Conservation (phyloP, 2,797 vertebrate genomes). For the Cygnus olor region DNA sequence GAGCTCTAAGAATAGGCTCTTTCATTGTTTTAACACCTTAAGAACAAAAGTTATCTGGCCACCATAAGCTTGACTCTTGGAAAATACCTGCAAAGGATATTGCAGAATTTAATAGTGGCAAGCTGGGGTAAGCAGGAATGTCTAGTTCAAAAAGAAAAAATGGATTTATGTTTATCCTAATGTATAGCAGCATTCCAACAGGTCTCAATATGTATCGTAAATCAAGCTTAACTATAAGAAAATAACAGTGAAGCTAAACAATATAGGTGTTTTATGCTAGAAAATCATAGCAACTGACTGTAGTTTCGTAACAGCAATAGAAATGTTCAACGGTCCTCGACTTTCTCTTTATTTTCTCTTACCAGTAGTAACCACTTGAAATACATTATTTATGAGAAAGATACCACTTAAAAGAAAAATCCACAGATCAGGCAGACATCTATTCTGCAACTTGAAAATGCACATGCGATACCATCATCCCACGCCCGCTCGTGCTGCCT, state of each 20-base stretch:
- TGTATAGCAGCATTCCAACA: conserved; percentile 3
- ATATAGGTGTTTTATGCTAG: neutral
- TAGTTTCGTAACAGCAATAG: neutral
- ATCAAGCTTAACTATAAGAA: conserved; percentile 18
- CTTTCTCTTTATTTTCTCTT: neutral
- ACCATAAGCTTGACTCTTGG: neutral
- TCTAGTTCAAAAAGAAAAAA: neutral
- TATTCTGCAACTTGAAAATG: neutral
- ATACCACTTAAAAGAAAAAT: neutral
- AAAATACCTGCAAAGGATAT: conserved; percentile 12
- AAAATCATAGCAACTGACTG: neutral
- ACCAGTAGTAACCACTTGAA: neutral
- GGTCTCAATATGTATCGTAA: neutral
- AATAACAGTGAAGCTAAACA: neutral
- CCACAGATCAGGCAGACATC: neutral
- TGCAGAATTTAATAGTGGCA: neutral
- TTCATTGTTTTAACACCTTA: conserved; percentile 9
- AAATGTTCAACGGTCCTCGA: neutral
- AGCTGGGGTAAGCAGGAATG: neutral
- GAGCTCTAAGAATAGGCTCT: neutral
- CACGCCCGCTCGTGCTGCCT: rapidly evolving
- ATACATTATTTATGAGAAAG: neutral
- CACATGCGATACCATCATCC: rapidly evolving
- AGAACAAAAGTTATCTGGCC: neutral
- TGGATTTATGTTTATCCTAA: conserved; percentile 12